These are phyloP conservation scores for Aphidius colemani DNA, from an alignment of 2,888 invertebrate genomes.

Conservation along the genomic window DNA sequence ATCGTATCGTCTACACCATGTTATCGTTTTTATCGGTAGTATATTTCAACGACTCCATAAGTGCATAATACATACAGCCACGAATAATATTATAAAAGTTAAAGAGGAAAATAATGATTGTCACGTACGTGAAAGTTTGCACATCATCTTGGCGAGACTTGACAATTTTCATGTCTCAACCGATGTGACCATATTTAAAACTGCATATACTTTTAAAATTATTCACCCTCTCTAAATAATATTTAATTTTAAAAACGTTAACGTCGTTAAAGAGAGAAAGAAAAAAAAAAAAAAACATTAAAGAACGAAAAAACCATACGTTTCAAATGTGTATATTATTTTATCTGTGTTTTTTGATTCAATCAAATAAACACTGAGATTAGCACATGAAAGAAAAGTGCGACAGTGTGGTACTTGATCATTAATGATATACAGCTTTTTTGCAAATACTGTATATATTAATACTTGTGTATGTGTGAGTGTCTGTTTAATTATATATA, in stretches of 20 bases:
- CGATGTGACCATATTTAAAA: conserved; percentile 6
- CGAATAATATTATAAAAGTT: conserved; percentile 14
- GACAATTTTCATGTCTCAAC: conserved; percentile 9
- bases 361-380: conserved; percentile 56
- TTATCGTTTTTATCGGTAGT: conserved; percentile 18
- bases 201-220: neutral
- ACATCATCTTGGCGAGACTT: neutral
- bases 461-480: neutral
- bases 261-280: neutral
- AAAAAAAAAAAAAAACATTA: neutral
- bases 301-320: neutral
- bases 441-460: conserved; percentile 1
- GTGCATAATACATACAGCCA: neutral
- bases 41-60: neutral
- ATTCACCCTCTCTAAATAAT: neutral
- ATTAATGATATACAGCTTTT: conserved; percentile 31
- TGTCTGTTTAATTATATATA: conserved; percentile 13
- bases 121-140: conserved; percentile 17
- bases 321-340: conserved; percentile 9
- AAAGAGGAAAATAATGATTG: conserved; percentile 6
- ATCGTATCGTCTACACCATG: conserved; percentile 6
- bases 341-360: conserved; percentile 36
- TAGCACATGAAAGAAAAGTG: conserved; percentile 53
- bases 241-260: neutral
- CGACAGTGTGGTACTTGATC: conserved; percentile 29